Percentiles rank a stretch among this genome's conserved stretches.
Conservation (phyloP, 2,797 vertebrate genomes). For the Sitta carolinensis region DNA sequence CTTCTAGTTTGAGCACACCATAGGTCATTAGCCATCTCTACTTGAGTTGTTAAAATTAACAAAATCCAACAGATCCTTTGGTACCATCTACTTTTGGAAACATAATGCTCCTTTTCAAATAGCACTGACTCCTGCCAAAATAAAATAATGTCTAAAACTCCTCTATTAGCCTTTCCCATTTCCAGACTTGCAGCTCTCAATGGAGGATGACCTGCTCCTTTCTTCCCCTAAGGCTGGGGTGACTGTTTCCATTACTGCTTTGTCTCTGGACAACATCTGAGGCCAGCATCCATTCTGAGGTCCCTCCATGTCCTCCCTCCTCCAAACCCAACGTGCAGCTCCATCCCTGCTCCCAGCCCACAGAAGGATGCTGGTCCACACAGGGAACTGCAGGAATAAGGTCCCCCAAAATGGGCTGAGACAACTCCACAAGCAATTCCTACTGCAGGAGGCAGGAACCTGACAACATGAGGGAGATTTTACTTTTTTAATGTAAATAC, state of each 20-base stretch:
- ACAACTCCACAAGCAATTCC: neutral
- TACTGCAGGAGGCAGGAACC: neutral
- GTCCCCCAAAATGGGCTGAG: neutral
- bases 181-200: neutral
- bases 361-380: neutral
- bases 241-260: neutral
- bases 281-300: accelerated
- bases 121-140: neutral
- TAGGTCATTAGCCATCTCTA: neutral
- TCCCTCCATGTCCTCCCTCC: accelerated
- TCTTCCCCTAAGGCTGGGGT: neutral
- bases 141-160: neutral
- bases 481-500: neutral
- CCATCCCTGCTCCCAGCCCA: neutral
- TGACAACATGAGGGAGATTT: neutral
- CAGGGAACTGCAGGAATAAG: neutral
- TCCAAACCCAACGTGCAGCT: accelerated
- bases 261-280: neutral
- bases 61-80: neutral
- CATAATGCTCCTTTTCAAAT: neutral
- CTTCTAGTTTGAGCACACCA: neutral
- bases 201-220: neutral
- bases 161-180: neutral
- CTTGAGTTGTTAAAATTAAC: neutral
- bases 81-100: neutral